A percentile compares a stretch with the other conserved stretches of the same genome.
Conservation (phyloP, 2,888 invertebrate species). For the Epirrhoe alternata region DNA sequence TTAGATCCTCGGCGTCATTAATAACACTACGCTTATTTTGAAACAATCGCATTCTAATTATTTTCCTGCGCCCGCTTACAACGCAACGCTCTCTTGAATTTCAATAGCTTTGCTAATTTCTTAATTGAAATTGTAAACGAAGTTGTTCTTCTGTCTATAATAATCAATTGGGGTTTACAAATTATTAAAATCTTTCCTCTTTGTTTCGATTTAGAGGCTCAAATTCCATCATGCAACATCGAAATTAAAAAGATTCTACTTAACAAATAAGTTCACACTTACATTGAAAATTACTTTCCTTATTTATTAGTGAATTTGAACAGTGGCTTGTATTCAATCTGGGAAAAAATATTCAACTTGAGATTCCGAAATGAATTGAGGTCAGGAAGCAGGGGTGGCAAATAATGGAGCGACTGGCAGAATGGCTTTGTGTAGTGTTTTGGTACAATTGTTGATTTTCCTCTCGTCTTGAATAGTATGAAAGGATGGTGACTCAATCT, state of each 20-base stretch:
- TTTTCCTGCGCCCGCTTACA: conserved; percentile 49
- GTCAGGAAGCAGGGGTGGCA: conserved; percentile 53
- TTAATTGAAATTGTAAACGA: conserved; percentile 62
- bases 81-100: conserved; percentile 62
- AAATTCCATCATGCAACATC: not conserved
- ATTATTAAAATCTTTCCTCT: conserved; percentile 31
- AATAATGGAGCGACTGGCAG: conserved; percentile 54
- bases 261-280: conserved; percentile 1
- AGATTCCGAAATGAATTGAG: conserved; percentile 58
- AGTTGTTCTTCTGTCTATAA: conserved; percentile 58
- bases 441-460: conserved; percentile 48
- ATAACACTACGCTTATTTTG: conserved; percentile 55
- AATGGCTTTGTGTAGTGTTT: conserved; percentile 51
- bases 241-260: not conserved
- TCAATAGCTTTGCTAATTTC: conserved; percentile 66
- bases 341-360: conserved; percentile 53
- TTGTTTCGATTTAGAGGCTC: conserved; percentile 14
- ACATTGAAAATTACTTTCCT: conserved; percentile 16
- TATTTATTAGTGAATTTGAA: conserved; percentile 50
- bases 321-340: conserved; percentile 53
- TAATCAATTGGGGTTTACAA: conserved; percentile 61
- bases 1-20: conserved; percentile 54
- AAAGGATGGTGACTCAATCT: conserved; percentile 48
- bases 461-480: conserved; percentile 46
- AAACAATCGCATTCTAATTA: conserved; percentile 60